Evolutionary conservation across 2,888 invertebrate species (phyloP).

Genomic region (Mesochorus sp.): DNA sequence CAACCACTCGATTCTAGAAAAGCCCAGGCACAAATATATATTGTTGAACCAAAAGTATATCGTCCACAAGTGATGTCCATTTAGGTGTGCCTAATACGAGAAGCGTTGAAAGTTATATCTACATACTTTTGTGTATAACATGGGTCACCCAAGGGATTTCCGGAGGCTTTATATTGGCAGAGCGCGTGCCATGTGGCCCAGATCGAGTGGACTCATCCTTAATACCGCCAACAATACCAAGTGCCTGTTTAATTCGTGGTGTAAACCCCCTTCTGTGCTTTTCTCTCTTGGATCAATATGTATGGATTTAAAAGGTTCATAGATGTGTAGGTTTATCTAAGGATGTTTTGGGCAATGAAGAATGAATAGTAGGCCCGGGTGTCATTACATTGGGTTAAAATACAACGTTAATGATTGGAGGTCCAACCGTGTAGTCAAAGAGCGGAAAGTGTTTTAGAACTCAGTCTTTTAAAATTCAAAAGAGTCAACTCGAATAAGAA

Average conservation of each 20-base stretch:
- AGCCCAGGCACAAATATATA: not conserved
- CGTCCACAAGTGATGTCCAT: slow-evolving; percentile 43
- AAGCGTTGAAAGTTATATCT: slow-evolving; percentile 66
- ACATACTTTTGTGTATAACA: slow-evolving; percentile 20
- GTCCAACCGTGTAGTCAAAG: too few species aligned
- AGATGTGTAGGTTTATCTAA: not conserved
- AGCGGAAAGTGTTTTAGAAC: not conserved
- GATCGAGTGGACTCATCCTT: slow-evolving; percentile 80
- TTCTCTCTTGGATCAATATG: slow-evolving; percentile 36
- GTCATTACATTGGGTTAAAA: not conserved
- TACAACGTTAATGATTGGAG: not conserved
- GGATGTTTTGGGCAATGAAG: not conserved
- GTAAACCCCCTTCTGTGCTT: slow-evolving; percentile 43
- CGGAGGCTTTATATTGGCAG: slow-evolving; percentile 31
- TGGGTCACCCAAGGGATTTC: slow-evolving; percentile 11
- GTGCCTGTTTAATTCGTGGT: slow-evolving; percentile 65
- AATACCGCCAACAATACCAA: slow-evolving; percentile 77
- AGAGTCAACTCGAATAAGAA: too few species aligned
- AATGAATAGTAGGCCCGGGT: not conserved
- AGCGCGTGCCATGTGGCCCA: slow-evolving; percentile 77
- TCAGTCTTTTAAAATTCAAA: too few species aligned
- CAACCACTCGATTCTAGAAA: slow-evolving; percentile 28
- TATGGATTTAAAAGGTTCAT: not conserved
- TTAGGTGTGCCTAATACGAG: slow-evolving; percentile 51
- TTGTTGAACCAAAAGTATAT: slow-evolving; percentile 21